Evolutionary conservation across 2,113 vertebrate genomes (phyloP), one percentile per base, ranked within the genome.

Genomic region (Elaphurus davidianus): DNA sequence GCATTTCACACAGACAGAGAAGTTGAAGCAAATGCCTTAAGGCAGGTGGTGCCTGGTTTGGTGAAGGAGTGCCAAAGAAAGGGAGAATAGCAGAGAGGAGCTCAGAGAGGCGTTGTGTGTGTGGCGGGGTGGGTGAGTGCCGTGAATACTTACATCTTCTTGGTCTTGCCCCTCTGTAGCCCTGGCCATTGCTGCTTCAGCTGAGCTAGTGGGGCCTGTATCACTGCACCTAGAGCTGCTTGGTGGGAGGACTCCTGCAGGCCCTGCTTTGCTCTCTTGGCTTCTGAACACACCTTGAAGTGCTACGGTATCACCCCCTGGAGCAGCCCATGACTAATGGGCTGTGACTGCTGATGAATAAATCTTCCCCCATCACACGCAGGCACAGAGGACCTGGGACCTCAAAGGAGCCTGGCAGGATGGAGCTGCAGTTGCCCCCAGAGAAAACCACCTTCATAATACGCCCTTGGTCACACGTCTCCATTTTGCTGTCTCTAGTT

Each of bases 321-420:
- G 27, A n/a, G 33, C 15, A 36, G 21, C n/a, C 10, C 67, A 28
- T 40, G 52, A 81, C 3, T 27, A 30, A 23, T 10, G 10, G 27
- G 4, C 10, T 13, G 7, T 17, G 17, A 33, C 30, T 23, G 17
- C 10, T 30, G 36, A 7, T 33, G 7, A 78, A 54, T 23, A 25
- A 21, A 45, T 16, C 7, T 16, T 15, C 4, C 12, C 16, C 43
- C 12, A 50, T 7, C 0, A 5, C 9, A 4, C 17, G 0, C 43
- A 50, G 62, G 62, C 17, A 45, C 16, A 64, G 12, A 79, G 59
- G 52, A 62, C 9, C n/a, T 8, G 11, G 17, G 64, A 30, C 23
- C 50, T 84, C 54, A 30, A 14, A 47, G 11, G 28, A 14, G 12
- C 14, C 50, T 33, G 16, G 52, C 9, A 60, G 50, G 16, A n/a